Percentiles rank a stretch among this genome's conserved stretches.
phyloP scores from a whole-genome alignment of 2,797 vertebrate species.

The Tarsius wallacei region DNA sequence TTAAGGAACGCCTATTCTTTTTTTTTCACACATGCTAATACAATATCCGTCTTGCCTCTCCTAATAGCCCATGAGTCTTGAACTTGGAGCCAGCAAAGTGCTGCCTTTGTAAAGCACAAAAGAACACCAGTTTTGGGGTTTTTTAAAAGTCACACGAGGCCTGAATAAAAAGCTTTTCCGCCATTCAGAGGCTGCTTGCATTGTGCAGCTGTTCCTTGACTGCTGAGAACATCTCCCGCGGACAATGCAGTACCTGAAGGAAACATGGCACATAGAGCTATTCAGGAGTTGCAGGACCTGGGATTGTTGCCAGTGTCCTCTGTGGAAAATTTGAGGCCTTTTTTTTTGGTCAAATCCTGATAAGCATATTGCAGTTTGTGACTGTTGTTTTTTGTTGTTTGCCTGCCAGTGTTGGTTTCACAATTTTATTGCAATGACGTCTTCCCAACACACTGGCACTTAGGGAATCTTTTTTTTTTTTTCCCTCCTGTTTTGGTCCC shows the following conservation, averaged over 20 bases:
- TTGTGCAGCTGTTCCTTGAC: slow-evolving; percentile 88
- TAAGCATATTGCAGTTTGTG: slow-evolving; percentile 87
- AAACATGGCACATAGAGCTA: slow-evolving; percentile 85
- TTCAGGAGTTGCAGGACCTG: slow-evolving; percentile 80
- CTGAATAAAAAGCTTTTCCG: slow-evolving; percentile 86
- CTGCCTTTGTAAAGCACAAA: slow-evolving; percentile 90
- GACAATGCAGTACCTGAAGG: slow-evolving; percentile 90
- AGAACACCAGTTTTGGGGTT: slow-evolving; percentile 86
- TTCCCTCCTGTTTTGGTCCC: slow-evolving; percentile 55
- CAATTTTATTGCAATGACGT: slow-evolving; percentile 82
- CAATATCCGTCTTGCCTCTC: slow-evolving; percentile 85
- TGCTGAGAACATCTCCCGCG: slow-evolving; percentile 88
- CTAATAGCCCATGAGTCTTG: slow-evolving; percentile 88
- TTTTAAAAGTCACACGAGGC: slow-evolving; percentile 81
- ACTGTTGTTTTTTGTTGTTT: slow-evolving; percentile 62
- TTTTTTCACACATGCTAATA: slow-evolving; percentile 83
- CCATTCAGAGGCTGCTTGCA: slow-evolving; percentile 88
- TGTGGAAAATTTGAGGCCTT: slow-evolving; percentile 69
- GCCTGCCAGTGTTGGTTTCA: slow-evolving; percentile 84
- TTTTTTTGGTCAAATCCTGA: slow-evolving; percentile 68
- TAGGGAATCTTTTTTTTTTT: slow-evolving; percentile 57
- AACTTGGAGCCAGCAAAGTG: slow-evolving; percentile 89
- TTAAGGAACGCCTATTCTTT: slow-evolving; percentile 83
- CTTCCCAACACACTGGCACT: slow-evolving; percentile 67
- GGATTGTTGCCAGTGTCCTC: slow-evolving; percentile 84